These are phyloP conservation scores for Parnassius orleans DNA, from an alignment of 2,888 invertebrate genomes.

Conservation along the genomic window DNA sequence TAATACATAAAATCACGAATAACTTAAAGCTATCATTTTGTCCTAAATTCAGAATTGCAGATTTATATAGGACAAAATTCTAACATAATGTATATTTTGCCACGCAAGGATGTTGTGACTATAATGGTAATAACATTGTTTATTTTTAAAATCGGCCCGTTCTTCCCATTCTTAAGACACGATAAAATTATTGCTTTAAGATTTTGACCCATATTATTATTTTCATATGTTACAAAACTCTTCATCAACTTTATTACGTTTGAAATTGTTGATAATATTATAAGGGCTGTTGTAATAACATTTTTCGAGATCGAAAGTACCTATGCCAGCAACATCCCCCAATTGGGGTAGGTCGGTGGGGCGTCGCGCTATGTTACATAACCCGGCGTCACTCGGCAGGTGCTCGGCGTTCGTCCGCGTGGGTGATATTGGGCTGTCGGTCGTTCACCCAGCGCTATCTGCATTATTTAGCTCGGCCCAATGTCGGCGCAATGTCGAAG, in stretches of 20 bases:
- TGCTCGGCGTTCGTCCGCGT: constrained; percentile 67
- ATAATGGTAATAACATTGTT: not conserved
- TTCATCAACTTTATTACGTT: no score
- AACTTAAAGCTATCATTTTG: constrained; percentile 9
- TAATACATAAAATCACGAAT: no score
- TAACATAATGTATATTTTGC: not conserved
- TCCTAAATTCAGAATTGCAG: constrained; percentile 15
- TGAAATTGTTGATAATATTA: no score
- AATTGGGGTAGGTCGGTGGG: constrained; percentile 56
- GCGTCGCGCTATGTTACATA: constrained; percentile 45
- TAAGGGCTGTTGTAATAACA: no score
- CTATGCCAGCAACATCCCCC: constrained; percentile 31
- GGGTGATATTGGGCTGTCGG: constrained; percentile 74
- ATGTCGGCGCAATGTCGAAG: constrained; percentile 56
- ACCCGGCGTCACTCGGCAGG: constrained; percentile 57
- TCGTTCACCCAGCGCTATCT: constrained; percentile 76
- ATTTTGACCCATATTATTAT: no score
- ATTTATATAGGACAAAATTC: not conserved
- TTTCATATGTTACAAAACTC: no score
- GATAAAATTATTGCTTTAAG: no score
- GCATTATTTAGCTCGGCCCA: constrained; percentile 73
- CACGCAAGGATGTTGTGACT: not conserved
- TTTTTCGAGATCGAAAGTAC: not conserved
- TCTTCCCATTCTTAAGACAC: no score
- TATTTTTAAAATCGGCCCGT: no score